A percentile compares a stretch with the other conserved stretches of the same genome.
Conservation (phyloP, 2,797 vertebrate species). For the Coluber constrictor region DNA sequence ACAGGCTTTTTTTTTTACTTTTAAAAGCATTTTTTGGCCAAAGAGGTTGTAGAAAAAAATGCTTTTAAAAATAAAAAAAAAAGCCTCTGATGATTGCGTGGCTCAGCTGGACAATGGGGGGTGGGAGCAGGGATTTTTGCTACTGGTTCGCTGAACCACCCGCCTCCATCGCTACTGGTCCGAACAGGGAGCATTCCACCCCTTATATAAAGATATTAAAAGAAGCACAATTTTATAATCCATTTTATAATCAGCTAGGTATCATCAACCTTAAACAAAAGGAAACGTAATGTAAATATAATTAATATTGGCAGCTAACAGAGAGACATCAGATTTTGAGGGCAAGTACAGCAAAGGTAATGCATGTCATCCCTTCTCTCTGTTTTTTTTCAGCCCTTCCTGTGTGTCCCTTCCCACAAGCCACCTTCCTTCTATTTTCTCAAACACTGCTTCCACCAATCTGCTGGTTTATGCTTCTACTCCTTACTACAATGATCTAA, state of each 20-base stretch:
- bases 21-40: no score
- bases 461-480: background rate
- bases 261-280: background rate
- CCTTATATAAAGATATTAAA: background rate
- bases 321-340: background rate
- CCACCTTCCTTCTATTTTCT: background rate
- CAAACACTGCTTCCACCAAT: background rate
- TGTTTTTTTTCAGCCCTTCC: background rate
- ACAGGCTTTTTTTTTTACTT: no score
- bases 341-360: background rate
- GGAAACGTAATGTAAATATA: background rate
- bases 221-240: background rate
- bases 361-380: background rate
- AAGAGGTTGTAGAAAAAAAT: no score
- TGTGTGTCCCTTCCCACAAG: background rate
- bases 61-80: no score
- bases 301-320: background rate
- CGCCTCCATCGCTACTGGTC: no score
- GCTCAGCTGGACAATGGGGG: no score
- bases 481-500: background rate
- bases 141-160: no score
- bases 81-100: no score
- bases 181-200: no score
- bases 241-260: background rate
- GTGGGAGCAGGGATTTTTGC: no score